Evolutionary conservation across 1,140 invertebrate species (phyloP), one percentile per base, ranked within the genome.

Genomic region (Dendroctonus valens): DNA sequence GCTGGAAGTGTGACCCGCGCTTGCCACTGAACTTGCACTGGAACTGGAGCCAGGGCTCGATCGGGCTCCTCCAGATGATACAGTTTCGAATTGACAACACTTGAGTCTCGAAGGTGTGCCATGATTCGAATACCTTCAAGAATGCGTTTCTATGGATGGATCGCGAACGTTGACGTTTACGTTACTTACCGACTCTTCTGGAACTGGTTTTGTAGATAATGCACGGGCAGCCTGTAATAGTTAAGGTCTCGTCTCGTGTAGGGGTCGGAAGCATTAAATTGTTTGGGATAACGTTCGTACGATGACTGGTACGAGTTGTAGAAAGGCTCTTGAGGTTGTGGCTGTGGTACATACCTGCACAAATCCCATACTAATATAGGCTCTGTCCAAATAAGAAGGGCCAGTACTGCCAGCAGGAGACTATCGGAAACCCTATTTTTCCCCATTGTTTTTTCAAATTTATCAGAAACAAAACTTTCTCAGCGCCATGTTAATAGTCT

Each of bases 201-300:
- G 58, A 70, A 73, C 50, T 73, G 72, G 76, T 70, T 82, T 79
- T 54, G 77, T 74, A 61, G 67, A 7, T 78, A 76, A 5, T 80
- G 80, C 41, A 81, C 78, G 26, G 82, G 82, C 76, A 84, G 79
- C 75, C 84, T 80, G 69, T 85, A 86, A 69, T 83, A 85, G 6
- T 81, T 81, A 9, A 86, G 77, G 69, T 85, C 85, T 4, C 85
- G 78, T 67, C 84, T 75, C 80, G 85, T 84, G 69, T 85, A 86
- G 2, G 85, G 83, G 71, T 86, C 85, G n/a, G 26, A 57, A 0
- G 79, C 75, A 69, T 82, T 82, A 49, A 70, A 74, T 53, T 73
- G 72, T 63, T 76, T 75, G 4, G 65, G 68, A 55, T 72, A 75
- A 0, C 74, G 60, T 52, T 75, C 73, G 55, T 74, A 76, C 12